Percentiles rank a stretch among this genome's conserved stretches.
Conservation (phyloP, 2,888 invertebrate genomes). For the Caenorhabditis uteleia region DNA sequence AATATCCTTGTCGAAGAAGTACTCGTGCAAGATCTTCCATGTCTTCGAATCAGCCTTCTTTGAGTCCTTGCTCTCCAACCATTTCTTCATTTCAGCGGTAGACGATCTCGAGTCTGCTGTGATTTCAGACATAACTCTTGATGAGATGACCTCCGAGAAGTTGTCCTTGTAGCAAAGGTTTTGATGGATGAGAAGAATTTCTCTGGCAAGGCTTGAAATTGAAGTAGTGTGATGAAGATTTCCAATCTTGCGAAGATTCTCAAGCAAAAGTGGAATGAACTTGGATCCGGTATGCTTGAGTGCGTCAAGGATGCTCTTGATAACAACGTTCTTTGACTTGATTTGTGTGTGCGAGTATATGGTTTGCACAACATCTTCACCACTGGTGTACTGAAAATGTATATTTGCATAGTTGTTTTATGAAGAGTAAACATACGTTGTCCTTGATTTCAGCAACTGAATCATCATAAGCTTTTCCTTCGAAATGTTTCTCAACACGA, state of each 20-base stretch:
- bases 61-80: conserved; percentile 13
- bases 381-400: conserved; percentile 35
- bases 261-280: conserved; percentile 41
- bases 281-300: conserved; percentile 25
- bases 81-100: conserved; percentile 15
- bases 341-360: conserved; percentile 68
- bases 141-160: conserved; percentile 6
- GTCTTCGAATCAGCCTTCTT: conserved; percentile 26
- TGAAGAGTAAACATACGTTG: conserved; percentile 13
- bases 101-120: conserved; percentile 7
- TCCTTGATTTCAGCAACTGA: conserved; percentile 53
- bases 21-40: conserved; percentile 62
- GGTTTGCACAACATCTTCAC: conserved; percentile 59
- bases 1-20: conserved; percentile 59
- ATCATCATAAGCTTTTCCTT: conserved; percentile 55
- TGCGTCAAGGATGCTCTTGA: conserved; percentile 47
- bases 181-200: conserved; percentile 39
- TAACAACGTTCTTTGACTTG: conserved; percentile 50
- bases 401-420: conserved; percentile 10
- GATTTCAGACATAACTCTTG: too few species aligned
- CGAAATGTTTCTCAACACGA: conserved; percentile 53
- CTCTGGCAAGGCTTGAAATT: conserved; percentile 44
- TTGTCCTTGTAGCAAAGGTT: conserved; percentile 38
- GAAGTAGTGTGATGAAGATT: conserved; percentile 55
- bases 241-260: conserved; percentile 54